A percentile compares a stretch with the other conserved stretches of the same genome.
Evolutionary conservation across 1,140 invertebrate genomes (phyloP).

Genomic region (Neodiprion pinetum): DNA sequence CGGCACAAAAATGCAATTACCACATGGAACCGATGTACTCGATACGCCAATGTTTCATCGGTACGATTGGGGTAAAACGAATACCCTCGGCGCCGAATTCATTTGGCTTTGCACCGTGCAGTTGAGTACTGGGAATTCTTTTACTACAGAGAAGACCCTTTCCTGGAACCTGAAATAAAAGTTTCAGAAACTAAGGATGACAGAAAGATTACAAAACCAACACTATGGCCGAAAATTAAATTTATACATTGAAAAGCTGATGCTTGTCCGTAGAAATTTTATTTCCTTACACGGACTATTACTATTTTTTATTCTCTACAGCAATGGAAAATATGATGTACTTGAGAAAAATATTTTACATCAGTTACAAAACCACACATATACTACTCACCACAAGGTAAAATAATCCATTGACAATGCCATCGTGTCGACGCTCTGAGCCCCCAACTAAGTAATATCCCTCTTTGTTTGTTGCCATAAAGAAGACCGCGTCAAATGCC

Average conservation of each 20-base stretch:
- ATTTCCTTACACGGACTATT: no score
- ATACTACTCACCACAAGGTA: slow-evolving; percentile 61
- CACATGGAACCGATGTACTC: slow-evolving; percentile 70
- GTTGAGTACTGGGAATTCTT: slow-evolving; percentile 70
- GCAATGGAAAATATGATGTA: no score
- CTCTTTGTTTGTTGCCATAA: slow-evolving; percentile 61
- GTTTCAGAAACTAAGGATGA: slow-evolving; percentile 50
- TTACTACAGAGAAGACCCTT: slow-evolving; percentile 70
- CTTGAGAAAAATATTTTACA: slow-evolving; percentile 29
- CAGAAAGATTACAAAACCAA: slow-evolving; percentile 29
- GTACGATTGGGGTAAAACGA: slow-evolving; percentile 65
- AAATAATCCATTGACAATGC: slow-evolving; percentile 65
- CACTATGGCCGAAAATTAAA: no score
- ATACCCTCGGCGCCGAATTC: slow-evolving; percentile 72
- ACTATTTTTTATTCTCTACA: no score
- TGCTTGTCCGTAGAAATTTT: no score
- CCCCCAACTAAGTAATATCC: slow-evolving; percentile 64
- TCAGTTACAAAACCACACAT: slow-evolving; percentile 25
- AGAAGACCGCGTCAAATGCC: slow-evolving; percentile 71
- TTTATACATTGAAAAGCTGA: no score
- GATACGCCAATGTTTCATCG: slow-evolving; percentile 73
- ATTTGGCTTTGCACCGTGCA: slow-evolving; percentile 64
- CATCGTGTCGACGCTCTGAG: slow-evolving; percentile 62
- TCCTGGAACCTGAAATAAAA: slow-evolving; percentile 65
- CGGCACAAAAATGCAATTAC: slow-evolving; percentile 51